These are phyloP conservation scores for Orycteropus afer DNA, from an alignment of 2,113 vertebrate genomes.

Conservation along the genomic window DNA sequence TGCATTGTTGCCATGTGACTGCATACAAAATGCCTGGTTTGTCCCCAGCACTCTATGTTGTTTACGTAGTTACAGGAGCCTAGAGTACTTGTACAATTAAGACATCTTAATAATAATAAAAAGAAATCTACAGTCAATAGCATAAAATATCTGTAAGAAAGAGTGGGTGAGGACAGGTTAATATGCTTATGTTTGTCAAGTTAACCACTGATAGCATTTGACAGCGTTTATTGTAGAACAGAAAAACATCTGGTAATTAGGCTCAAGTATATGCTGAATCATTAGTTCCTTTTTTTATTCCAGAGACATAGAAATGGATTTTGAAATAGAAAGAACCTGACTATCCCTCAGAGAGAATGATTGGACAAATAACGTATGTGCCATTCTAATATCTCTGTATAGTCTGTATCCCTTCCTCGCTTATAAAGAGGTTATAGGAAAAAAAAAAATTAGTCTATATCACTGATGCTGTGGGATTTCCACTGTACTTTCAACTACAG, in stretches of 20 bases:
- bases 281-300: slow-evolving; percentile 33
- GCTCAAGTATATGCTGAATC: neutral
- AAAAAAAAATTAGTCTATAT: neutral
- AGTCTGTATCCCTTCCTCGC: neutral
- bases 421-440: neutral
- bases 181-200: neutral
- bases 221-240: neutral
- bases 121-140: neutral
- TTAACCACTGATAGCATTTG: neutral
- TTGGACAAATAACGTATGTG: neutral
- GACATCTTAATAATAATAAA: neutral
- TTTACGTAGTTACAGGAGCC: neutral
- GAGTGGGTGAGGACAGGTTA: neutral
- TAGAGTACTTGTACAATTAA: neutral
- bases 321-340: neutral
- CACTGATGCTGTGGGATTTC: neutral
- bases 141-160: neutral
- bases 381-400: neutral
- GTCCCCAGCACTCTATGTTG: neutral
- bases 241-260: neutral
- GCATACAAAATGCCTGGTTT: neutral
- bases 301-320: neutral
- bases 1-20: neutral
- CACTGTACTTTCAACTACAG: neutral
- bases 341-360: neutral